Conservation (phyloP, 2,797 vertebrate genomes). For the Bovichtus variegatus region DNA sequence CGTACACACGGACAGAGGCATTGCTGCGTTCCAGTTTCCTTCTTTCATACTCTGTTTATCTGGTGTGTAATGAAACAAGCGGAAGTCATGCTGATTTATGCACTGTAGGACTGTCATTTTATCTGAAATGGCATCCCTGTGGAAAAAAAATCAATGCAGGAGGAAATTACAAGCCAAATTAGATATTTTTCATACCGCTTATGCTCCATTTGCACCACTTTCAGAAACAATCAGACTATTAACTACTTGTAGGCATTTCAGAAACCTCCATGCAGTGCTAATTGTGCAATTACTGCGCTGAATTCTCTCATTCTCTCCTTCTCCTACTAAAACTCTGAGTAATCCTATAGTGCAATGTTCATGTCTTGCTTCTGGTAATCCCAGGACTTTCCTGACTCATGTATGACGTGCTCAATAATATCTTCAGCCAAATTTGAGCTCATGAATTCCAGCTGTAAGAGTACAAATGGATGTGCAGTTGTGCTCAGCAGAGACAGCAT, state of each 20-base stretch:
- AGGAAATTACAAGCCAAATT: conserved; percentile 67
- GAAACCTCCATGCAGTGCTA: conserved; percentile 65
- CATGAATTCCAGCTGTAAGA: conserved; percentile 54
- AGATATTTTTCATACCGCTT: conserved; percentile 66
- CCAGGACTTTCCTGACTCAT: conserved; percentile 43
- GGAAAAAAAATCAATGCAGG: conserved; percentile 62
- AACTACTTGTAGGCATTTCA: conserved; percentile 60
- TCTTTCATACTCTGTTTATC: conserved; percentile 31
- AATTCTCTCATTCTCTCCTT: conserved; percentile 47
- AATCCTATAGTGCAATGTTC: conserved; percentile 37
- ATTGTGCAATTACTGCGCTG: conserved; percentile 66
- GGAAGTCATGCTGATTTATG: conserved; percentile 43
- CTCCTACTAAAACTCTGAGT: too few species aligned
- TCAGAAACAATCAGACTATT: conserved; percentile 66
- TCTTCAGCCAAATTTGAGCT: conserved; percentile 50
- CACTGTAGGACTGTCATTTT: conserved; percentile 41
- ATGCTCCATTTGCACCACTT: conserved; percentile 69
- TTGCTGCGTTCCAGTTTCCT: conserved; percentile 6
- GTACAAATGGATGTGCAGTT: conserved; percentile 31
- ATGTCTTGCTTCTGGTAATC: conserved; percentile 42
- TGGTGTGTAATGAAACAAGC: conserved; percentile 46
- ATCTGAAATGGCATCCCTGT: conserved; percentile 50
- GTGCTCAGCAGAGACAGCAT: conserved; percentile 14
- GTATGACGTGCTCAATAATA: conserved; percentile 33
- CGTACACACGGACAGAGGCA: not conserved